Conservation (phyloP, 2,113 vertebrate genomes). For the Nymphicus hollandicus region DNA sequence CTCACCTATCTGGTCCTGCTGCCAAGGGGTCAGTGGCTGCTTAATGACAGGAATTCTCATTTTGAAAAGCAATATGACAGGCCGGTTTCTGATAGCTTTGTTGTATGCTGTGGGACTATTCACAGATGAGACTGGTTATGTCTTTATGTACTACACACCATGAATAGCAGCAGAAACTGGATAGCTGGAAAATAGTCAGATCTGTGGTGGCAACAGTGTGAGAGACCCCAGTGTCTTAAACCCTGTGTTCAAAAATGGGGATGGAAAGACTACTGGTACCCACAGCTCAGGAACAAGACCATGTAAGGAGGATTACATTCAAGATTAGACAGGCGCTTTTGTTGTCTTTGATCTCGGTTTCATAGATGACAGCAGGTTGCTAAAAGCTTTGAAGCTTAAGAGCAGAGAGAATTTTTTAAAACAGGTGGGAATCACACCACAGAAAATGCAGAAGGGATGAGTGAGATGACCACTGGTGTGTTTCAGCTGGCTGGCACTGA, state of each 20-base stretch:
- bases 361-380: not conserved
- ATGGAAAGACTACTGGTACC: not conserved
- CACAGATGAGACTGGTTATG: not conserved
- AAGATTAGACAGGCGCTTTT: conserved; percentile 15
- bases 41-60: not conserved
- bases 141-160: not conserved
- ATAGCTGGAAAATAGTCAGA: not conserved
- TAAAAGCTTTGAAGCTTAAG: not conserved
- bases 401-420: not conserved
- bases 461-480: not conserved
- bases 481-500: not conserved
- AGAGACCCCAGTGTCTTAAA: not conserved
- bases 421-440: not conserved
- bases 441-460: not conserved
- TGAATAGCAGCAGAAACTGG: not conserved
- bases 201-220: not conserved
- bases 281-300: not conserved
- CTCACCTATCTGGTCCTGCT: not conserved
- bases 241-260: not conserved
- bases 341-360: conserved; percentile 40
- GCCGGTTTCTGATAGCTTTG: not conserved
- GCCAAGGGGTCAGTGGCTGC: not conserved
- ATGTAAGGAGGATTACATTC: not conserved
- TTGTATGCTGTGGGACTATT: not conserved
- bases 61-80: not conserved